A percentile compares a stretch with the other conserved stretches of the same genome.
phyloP scores from a whole-genome alignment of 1,140 invertebrate species.

The Brachionus manjavacas region DNA sequence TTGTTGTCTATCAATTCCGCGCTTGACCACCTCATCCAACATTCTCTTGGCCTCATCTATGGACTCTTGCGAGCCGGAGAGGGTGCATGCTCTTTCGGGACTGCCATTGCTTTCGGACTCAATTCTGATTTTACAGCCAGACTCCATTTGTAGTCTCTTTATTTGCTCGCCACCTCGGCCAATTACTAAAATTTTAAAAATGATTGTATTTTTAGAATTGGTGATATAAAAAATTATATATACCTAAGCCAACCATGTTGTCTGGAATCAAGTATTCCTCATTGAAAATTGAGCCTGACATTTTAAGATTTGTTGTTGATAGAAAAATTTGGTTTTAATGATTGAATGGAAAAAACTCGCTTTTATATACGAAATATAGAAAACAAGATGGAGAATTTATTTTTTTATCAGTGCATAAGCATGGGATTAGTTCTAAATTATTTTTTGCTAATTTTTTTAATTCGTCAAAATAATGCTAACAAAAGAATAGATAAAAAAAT shows the following conservation, averaged over 20 bases:
- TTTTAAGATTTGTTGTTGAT: neutral
- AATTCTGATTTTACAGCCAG: slow-evolving; percentile 94
- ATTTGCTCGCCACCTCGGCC: slow-evolving; percentile 94
- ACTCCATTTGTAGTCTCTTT: slow-evolving; percentile 83
- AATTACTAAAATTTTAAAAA: slow-evolving; percentile 51
- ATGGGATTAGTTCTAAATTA: neutral
- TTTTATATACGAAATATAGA: neutral
- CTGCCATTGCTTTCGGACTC: slow-evolving; percentile 8
- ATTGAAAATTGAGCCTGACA: slow-evolving; percentile 35
- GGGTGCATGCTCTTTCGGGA: slow-evolving; percentile 11
- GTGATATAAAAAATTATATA: neutral
- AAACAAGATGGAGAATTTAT: neutral
- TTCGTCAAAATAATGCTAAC: too few species aligned
- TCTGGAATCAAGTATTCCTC: slow-evolving; percentile 38
- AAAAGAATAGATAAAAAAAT: neutral
- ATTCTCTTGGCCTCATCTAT: slow-evolving; percentile 41
- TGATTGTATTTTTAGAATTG: neutral
- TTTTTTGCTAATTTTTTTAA: too few species aligned
- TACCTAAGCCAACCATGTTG: slow-evolving; percentile 39
- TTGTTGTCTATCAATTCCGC: slow-evolving; percentile 13
- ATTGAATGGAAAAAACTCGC: neutral
- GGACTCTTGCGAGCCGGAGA: slow-evolving; percentile 28
- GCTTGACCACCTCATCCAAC: slow-evolving; percentile 20
- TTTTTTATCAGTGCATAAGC: neutral
- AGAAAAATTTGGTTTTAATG: neutral